A percentile compares a stretch with the other conserved stretches of the same genome.
Evolutionary conservation across 2,113 vertebrate genomes (phyloP).

Genomic region (Anser cygnoides): DNA sequence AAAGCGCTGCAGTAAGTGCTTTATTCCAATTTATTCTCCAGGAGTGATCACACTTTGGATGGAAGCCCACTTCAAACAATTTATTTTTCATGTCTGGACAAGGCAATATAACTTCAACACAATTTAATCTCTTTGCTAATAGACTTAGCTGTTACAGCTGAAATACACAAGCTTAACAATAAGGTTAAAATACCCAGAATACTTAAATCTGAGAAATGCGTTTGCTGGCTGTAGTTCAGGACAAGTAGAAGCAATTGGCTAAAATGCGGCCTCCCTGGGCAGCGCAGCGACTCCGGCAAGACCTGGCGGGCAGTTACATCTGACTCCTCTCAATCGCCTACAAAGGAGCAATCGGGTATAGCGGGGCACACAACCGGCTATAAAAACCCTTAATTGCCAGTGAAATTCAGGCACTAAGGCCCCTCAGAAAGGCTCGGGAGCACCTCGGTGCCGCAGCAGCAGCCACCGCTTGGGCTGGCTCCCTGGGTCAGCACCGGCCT

Average conservation of each 20-base stretch:
- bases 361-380: neutral
- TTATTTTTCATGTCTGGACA: slow-evolving; percentile 64
- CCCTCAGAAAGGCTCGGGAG: neutral
- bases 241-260: slow-evolving; percentile 13
- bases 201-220: slow-evolving; percentile 36
- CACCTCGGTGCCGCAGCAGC: neutral
- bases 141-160: slow-evolving; percentile 28
- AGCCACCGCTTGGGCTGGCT: neutral
- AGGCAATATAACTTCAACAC: slow-evolving; percentile 50
- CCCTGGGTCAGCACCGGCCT: neutral
- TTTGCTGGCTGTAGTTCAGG: slow-evolving; percentile 44
- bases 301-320: neutral
- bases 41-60: slow-evolving; percentile 25
- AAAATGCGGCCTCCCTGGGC: neutral
- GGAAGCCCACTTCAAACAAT: slow-evolving; percentile 55
- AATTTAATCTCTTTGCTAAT: slow-evolving; percentile 66
- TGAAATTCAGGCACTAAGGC: accelerated
- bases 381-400: neutral
- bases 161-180: slow-evolving; percentile 55
- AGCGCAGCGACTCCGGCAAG: accelerated
- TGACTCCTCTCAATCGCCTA: neutral
- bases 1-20: neutral
- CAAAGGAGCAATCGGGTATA: neutral
- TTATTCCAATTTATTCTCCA: slow-evolving; percentile 50
- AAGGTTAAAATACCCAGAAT: slow-evolving; percentile 52